Evolutionary conservation across 2,113 vertebrate genomes (phyloP).

Genomic region (Baryphthengus martii): DNA sequence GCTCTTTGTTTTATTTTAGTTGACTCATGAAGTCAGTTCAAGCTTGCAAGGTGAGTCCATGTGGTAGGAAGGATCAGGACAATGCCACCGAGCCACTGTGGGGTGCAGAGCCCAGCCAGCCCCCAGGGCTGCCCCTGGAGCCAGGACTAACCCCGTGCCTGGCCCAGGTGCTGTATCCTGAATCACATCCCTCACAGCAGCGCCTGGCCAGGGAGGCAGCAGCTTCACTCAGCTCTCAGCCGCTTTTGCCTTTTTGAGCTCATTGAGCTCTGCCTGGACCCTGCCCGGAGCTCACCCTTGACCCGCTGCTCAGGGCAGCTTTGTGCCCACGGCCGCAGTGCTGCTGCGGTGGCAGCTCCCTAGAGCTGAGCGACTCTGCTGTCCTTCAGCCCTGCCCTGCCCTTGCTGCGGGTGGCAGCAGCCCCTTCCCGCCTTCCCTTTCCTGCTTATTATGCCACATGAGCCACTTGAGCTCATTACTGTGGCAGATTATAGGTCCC

Average conservation of each 20-base stretch:
- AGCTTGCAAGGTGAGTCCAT: background rate
- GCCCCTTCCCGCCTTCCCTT: conserved; percentile 36
- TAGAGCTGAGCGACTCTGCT: background rate
- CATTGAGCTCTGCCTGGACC: background rate
- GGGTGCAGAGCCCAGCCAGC: background rate
- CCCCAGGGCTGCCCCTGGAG: accelerated
- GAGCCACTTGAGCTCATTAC: conserved; percentile 71
- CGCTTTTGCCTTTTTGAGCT: background rate
- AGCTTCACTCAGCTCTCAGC: background rate
- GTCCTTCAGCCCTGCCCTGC: conserved; percentile 68
- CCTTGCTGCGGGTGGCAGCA: conserved; percentile 17
- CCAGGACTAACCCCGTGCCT: accelerated
- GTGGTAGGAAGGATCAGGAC: accelerated
- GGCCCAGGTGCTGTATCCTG: background rate
- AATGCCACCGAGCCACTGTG: accelerated
- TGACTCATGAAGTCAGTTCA: background rate
- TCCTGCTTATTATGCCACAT: conserved; percentile 69
- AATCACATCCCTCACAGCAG: background rate
- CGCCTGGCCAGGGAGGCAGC: accelerated
- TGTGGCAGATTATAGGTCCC: conserved; percentile 66
- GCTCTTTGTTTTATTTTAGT: background rate
- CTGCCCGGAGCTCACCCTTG: background rate
- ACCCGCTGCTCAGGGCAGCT: accelerated
- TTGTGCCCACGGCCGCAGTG: background rate
- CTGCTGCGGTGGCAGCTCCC: background rate